Base-by-base conservation (phyloP, 1,140 invertebrate genomes). In the Apis dorsata region DNA sequence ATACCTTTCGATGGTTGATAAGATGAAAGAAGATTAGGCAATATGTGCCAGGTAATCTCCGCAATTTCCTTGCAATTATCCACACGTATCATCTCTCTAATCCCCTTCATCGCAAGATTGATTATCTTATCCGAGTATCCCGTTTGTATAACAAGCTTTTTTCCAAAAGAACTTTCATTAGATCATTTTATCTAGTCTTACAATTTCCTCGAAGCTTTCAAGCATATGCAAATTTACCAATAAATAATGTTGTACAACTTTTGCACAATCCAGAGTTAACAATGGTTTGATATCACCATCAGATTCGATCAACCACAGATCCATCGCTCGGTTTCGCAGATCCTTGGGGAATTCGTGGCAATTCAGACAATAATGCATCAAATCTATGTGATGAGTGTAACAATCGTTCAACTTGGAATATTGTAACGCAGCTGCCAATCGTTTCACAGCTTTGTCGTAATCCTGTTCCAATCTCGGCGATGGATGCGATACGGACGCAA, bases 371-470 rank as follows among this genome's bases (percentile, higher is more conserved):
- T 86, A 89, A 72, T 68, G 86, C 21, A 92, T 34, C 3, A 91
- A 70, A 68, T 88, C 85, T 60, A 89, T 86, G 66, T 92, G 90
- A 57, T 91, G 91, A 8, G 90, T 91, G 78, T 91, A 92, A 71
- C 83, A 85, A 5, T 91, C 63, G 51, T 75, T 59, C n/a, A 90
- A 62, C 11, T 85, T 80, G 12, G 79, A 84, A 24, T 59, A 19
- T 70, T 73, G 81, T 62, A 90, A 70, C 10, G 63, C 62, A 4
- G 13, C 44, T n/a, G 59, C 79, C 77, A 90, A 77, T 83, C 34
- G 65, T 34, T 49, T 71, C 51, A 71, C 77, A 11, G 87, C 88
- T 15, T 49, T 81, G 15, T 12, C n/a, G 17, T 88, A 88, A 60
- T 68, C 21, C n/a, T 24, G 65, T 49, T 62, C 55, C 24, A 10